A percentile compares a stretch with the other conserved stretches of the same genome.
Conservation (phyloP, 2,888 invertebrate species). For the Minunthozetes semirufus region DNA sequence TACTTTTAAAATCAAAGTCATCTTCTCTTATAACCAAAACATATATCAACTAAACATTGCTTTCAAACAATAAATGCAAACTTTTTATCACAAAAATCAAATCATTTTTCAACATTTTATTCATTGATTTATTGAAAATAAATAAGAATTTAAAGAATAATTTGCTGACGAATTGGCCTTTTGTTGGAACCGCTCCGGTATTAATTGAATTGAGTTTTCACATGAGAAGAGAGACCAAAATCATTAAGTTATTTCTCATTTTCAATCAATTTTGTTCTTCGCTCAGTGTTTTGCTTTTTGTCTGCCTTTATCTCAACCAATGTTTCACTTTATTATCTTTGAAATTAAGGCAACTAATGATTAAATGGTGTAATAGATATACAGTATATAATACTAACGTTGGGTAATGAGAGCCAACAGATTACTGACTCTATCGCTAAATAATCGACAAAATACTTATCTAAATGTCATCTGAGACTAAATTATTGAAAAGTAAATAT, state of each 20-base stretch:
- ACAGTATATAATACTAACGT: background rate
- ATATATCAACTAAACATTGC: background rate
- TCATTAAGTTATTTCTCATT: background rate
- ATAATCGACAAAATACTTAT: slow-evolving; percentile 1
- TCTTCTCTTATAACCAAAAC: background rate
- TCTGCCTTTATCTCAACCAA: background rate
- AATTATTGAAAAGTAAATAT: slow-evolving; percentile 5
- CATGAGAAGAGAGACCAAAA: background rate
- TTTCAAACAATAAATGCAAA: background rate
- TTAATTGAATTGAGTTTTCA: background rate
- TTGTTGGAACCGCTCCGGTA: background rate
- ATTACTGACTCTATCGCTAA: background rate
- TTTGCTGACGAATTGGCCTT: no score
- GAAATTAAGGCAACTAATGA: slow-evolving; percentile 2
- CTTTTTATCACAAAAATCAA: background rate
- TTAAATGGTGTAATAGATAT: background rate
- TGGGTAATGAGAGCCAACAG: background rate
- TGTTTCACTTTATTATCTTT: background rate
- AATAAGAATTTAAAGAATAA: no score
- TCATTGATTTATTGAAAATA: no score
- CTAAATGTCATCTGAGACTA: slow-evolving; percentile 6
- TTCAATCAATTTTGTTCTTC: background rate
- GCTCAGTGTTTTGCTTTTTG: background rate
- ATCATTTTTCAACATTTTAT: no score
- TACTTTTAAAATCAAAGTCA: background rate